Base-by-base conservation (phyloP, 2,797 vertebrate species). In the Zalophus californianus region DNA sequence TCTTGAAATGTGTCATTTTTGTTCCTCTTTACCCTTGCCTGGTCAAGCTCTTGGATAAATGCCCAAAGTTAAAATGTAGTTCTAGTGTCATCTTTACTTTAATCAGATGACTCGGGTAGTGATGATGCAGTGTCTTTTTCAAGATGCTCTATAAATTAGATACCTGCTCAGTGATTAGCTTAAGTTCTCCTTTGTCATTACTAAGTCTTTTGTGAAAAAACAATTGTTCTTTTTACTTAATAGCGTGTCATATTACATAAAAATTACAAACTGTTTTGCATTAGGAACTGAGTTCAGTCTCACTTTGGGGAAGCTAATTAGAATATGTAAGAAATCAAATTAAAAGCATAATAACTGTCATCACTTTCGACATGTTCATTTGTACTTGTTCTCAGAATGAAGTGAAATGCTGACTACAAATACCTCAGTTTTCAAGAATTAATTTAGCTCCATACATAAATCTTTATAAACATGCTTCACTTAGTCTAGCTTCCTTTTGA, bases 261-360 rank as follows among this genome's bases (percentile, higher is more conserved):
- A 98, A 95, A 90, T 97, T 94, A 73, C 62, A 83, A 73, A 94
- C 70, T 91, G 25, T 93, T 97, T 93, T 92, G 62, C 64, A 83
- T 86, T 70, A 96, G 52, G 38, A 93, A 88, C 35, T 75, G 75
- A 92, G 48, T 92, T 96, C 77, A 64, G 64, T 82, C 54, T 72
- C 87, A 92, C 96, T 96, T 88, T 87, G 60, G 50, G 35, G 29
- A 96, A 91, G 66, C 84, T 62, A 50, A 97, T 98, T 97, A 98
- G 91, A 94, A 90, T 95, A 94, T 93, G 95, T 96, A 91, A 97
- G 96, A 92, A 97, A 96, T 97, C 94, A 91, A 91, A 92, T 92
- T 91, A 96, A 95, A 89, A 86, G 66, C 95, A 70, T 80, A 97
- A 92, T 96, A 90, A 98, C 93, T 95, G 91, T 90, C 98, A 96